A percentile compares a stretch with the other conserved stretches of the same genome.
phyloP scores from a whole-genome alignment of 2,797 vertebrate genomes.

The Meriones psammophilus region DNA sequence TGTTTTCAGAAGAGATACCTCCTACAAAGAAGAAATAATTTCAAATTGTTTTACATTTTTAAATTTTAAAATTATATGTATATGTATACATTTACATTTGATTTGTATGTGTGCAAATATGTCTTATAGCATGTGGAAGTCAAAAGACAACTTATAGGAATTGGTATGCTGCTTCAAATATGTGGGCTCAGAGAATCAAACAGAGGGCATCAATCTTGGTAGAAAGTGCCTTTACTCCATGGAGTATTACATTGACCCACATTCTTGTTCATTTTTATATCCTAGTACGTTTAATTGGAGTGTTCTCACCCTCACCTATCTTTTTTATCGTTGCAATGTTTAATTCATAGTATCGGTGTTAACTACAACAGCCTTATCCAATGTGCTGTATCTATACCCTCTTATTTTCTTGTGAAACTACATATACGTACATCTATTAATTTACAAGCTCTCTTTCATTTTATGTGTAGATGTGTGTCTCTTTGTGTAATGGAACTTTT shows the following conservation, averaged over 20 bases:
- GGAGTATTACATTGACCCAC: not conserved
- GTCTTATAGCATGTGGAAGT: not conserved
- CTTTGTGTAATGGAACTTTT: not conserved
- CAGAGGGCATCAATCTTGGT: not conserved
- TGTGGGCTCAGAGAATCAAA: not conserved
- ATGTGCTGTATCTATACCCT: not conserved
- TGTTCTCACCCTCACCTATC: not conserved
- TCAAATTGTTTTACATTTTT: not conserved
- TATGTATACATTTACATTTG: not conserved
- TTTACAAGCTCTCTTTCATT: not conserved
- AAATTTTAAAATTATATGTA: not conserved
- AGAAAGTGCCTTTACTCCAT: not conserved
- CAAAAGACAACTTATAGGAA: not conserved
- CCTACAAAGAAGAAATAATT: not conserved
- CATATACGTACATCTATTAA: not conserved
- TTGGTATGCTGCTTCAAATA: not conserved
- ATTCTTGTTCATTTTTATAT: not conserved
- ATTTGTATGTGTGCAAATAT: not conserved
- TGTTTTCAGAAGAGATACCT: not conserved
- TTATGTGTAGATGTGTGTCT: not conserved
- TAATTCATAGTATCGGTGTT: not conserved
- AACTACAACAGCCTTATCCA: not conserved
- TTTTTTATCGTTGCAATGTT: not conserved
- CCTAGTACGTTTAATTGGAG: not conserved
- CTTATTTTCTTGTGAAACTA: not conserved